phyloP scores from a whole-genome alignment of 2,113 vertebrate species.

The Podarcis raffonei region DNA sequence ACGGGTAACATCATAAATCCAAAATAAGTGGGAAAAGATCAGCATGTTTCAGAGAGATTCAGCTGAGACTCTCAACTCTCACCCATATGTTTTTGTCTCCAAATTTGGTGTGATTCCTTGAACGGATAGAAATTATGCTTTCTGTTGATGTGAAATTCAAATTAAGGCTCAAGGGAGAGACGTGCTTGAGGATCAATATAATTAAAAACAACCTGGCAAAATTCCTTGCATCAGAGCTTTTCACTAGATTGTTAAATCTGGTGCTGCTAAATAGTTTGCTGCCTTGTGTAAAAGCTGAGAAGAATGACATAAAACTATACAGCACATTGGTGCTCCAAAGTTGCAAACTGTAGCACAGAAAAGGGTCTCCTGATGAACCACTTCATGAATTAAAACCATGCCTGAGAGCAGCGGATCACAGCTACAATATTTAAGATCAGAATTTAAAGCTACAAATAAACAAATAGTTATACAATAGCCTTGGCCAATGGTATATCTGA shows the following conservation, averaged over 20 bases:
- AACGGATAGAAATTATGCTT: conserved; percentile 56
- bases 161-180: conserved; percentile 23
- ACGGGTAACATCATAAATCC: conserved; percentile 52
- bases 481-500: too few species aligned
- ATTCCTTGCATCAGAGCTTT: conserved; percentile 5
- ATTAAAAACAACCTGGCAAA: conserved; percentile 31
- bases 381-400: too few species aligned
- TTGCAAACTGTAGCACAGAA: not conserved
- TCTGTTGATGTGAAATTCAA: conserved; percentile 29
- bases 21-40: conserved; percentile 53
- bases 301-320: not conserved
- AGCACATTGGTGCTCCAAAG: not conserved
- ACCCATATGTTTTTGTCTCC: conserved; percentile 41
- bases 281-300: not conserved
- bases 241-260: not conserved
- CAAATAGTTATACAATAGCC: too few species aligned
- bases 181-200: conserved; percentile 13
- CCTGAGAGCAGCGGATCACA: too few species aligned
- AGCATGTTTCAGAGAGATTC: conserved; percentile 23
- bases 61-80: conserved; percentile 22
- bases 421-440: too few species aligned
- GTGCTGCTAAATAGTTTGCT: conserved; percentile 17
- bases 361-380: too few species aligned
- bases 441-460: too few species aligned
- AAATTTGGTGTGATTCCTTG: conserved; percentile 40